Evolutionary conservation across 2,888 invertebrate genomes (phyloP), one percentile per base, ranked within the genome.

Genomic region (Sphaeridia pumilis): DNA sequence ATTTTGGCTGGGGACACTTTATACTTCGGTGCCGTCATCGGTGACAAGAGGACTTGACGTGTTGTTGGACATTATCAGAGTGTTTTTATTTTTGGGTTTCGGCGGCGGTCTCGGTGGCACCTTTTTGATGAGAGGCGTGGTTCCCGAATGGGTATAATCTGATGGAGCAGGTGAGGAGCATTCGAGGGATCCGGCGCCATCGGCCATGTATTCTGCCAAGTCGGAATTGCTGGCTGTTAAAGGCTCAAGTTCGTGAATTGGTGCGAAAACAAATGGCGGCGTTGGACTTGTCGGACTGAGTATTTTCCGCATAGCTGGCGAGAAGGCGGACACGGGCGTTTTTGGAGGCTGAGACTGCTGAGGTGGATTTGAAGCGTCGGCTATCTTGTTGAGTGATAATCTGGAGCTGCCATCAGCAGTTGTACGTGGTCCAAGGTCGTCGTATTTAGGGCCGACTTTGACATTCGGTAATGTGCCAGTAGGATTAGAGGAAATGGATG

Each of bases 321-420:
- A 48, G 22, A 56, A 45, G 14, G 49, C 52, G 20, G 52, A 47
- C 2, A 46, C 27, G 5, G 49, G 35, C 38, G 17, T 43, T 36
- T 26, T 35, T n/a, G n/a, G n/a, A n/a, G n/a, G n/a, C n/a, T n/a
- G n/a, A n/a, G n/a, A n/a, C n/a, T n/a, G n/a, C 12, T 17, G 34
- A 31, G 50, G 41, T 4, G 47, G 49, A 48, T 52, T 49, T 50
- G 41, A 53, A 52, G 61, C 57, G 26, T 54, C 55, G 12, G 58
- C 79, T 24, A 80, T 74, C 72, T 85, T 85, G 69, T 86, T 85
- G 61, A 89, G 75, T 26, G 87, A 87, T 69, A 87, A 80, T 25
- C 84, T 86, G 7, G 88, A 88, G 69, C 86, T 87, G 45, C 89
- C 89, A 58, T 86, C 85, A 31, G 87, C 87, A 10, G 88, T 89